These are phyloP conservation scores for Dryocosmus kuriphilus DNA, from an alignment of 2,888 invertebrate species.

Conservation along the genomic window DNA sequence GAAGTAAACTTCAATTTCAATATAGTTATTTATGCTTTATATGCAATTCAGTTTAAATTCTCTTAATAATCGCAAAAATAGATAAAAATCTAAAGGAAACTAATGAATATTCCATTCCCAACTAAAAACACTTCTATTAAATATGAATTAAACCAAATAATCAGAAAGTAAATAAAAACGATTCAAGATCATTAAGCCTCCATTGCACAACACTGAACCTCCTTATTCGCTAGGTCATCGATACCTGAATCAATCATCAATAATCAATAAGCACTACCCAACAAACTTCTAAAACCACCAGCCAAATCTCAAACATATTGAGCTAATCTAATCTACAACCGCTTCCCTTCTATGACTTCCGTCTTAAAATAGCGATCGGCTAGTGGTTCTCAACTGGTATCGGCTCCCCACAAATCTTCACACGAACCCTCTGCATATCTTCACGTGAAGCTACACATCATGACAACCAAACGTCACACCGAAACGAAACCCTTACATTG, in stretches of 20 bases:
- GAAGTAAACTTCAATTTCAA: not conserved
- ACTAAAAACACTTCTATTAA: not conserved
- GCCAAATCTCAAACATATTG: not conserved
- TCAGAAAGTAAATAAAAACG: too few relatives aligned
- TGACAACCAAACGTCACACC: not conserved
- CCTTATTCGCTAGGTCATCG: not conserved
- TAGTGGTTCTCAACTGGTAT: constrained; percentile 21
- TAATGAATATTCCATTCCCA: not conserved
- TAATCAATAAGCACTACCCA: not conserved
- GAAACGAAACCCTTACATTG: not conserved
- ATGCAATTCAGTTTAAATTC: too few relatives aligned
- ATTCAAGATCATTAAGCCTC: not conserved
- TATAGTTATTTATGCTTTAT: not conserved
- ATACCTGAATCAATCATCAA: not conserved
- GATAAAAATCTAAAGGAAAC: not conserved
- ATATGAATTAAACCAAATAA: not conserved
- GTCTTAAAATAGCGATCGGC: constrained; percentile 17
- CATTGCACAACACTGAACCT: not conserved
- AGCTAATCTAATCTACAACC: constrained; percentile 9
- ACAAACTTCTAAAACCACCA: not conserved
- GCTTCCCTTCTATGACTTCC: constrained; percentile 21
- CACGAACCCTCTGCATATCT: not conserved
- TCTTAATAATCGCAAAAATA: too few relatives aligned
- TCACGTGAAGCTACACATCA: not conserved
- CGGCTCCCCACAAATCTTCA: not conserved